Evolutionary conservation across 2,113 vertebrate species (phyloP).

Genomic region (Gobiocypris rarus): DNA sequence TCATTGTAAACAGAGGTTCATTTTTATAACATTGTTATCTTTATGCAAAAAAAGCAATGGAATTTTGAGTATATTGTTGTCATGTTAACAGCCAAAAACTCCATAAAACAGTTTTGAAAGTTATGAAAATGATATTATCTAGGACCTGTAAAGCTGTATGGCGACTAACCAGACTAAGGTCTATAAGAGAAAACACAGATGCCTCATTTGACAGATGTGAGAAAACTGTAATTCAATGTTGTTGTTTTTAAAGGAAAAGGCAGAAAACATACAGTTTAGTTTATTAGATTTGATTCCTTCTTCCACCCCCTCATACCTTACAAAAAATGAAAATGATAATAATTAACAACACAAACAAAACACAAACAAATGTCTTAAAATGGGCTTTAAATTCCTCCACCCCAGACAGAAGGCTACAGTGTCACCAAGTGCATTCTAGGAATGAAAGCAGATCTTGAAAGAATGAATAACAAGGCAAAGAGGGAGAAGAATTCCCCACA

Average conservation of each 20-base stretch:
- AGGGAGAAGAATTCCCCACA: background rate
- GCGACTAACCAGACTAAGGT: too few species aligned
- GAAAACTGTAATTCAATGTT: background rate
- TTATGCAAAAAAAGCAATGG: too few species aligned
- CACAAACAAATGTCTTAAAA: background rate
- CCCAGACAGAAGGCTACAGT: slow-evolving; percentile 29
- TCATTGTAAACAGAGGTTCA: too few species aligned
- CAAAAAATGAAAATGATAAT: slow-evolving; percentile 1
- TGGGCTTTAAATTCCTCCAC: slow-evolving; percentile 15
- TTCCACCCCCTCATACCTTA: slow-evolving; percentile 29
- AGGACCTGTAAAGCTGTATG: too few species aligned
- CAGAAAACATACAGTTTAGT: slow-evolving; percentile 37
- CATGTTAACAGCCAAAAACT: too few species aligned
- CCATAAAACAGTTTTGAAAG: too few species aligned
- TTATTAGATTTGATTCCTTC: slow-evolving; percentile 10
- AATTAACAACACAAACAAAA: slow-evolving; percentile 19
- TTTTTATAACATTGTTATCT: too few species aligned
- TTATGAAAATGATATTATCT: too few species aligned
- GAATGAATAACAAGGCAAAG: slow-evolving; percentile 26
- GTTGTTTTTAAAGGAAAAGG: background rate
- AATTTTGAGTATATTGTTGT: too few species aligned
- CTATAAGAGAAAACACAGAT: background rate
- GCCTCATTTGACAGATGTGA: background rate
- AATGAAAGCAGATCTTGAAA: slow-evolving; percentile 39
- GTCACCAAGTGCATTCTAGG: slow-evolving; percentile 37